A percentile compares a stretch with the other conserved stretches of the same genome.
These are phyloP conservation scores for Amorpha juglandis DNA, from an alignment of 2,888 invertebrate species.

Conservation along the genomic window DNA sequence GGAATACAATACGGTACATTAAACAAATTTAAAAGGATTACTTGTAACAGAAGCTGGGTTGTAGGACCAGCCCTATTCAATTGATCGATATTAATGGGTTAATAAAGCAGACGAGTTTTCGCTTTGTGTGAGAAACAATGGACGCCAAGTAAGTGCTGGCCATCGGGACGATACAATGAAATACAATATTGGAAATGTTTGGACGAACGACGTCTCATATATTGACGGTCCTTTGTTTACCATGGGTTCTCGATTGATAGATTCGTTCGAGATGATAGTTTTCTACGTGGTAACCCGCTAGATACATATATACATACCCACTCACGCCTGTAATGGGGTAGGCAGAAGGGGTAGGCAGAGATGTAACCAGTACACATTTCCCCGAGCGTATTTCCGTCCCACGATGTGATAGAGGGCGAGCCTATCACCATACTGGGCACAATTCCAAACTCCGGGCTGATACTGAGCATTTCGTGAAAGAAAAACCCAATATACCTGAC, in stretches of 20 bases:
- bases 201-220: constrained; percentile 35
- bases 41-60: not conserved
- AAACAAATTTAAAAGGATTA: constrained; percentile 24
- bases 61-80: constrained; percentile 4
- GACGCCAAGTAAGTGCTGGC: constrained; percentile 40
- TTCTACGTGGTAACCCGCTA: no score
- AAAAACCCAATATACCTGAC: no score
- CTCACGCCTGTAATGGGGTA: no score
- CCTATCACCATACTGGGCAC: no score
- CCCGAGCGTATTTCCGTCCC: no score
- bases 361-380: no score
- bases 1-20: not conserved
- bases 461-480: no score
- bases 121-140: constrained; percentile 21
- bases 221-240: constrained; percentile 30
- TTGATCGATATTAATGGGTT: constrained; percentile 15
- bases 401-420: no score
- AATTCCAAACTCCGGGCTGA: no score
- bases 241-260: constrained; percentile 11
- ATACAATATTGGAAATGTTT: constrained; percentile 39
- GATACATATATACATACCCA: no score
- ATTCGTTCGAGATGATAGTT: not conserved
- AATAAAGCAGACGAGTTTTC: constrained; percentile 24
- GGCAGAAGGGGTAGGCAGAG: no score
- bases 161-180: constrained; percentile 42